Base-by-base conservation (phyloP, 2,113 vertebrate species). In the Myrmecobius fasciatus region DNA sequence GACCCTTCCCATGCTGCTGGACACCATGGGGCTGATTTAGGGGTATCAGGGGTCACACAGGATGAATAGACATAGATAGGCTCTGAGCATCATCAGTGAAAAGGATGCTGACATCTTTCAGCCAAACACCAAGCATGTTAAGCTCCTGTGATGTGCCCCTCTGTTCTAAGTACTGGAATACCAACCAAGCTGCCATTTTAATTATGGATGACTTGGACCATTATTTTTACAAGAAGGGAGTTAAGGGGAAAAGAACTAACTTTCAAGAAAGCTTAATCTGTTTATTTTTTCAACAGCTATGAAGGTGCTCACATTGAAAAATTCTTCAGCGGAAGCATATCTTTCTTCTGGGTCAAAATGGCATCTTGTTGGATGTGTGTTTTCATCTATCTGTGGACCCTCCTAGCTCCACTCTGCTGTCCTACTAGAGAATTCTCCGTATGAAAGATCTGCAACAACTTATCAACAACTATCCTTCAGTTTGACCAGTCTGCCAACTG, bases 291-390 rank as follows among this genome's bases (percentile, higher is more conserved):
- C 97, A 54, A 91, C 98, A 99, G 99, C 97, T 99, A 99, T 0
- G 98, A 99, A 93, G 96, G 98, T 51, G 99, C 99, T 96, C 98
- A 99, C 98, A 99, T 99, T 11, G 99, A 99, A 98, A 99, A 98
- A 93, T 98, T 99, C 96, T 98, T 99, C 97, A 99, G 98, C 0
- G 99, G 99, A 31, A 99, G 99, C 98, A 99, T 98, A 99, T 99
- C 99, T 2, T 99, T 99, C 95, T 99, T 99, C 98, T 99, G 99
- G 99, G 98, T 99, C 97, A 99, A 99, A 98, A 99, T 99, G 99
- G 98, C 96, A 1, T 99, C 99, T 93, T 99, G 99, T 92, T 99
- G 99, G 99, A 93, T 99, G 89, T 99, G 99, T 95, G 98, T 99
- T 53, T 36, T 98, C 52, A 91, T 99, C 52, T 99, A 99, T 97